phyloP scores from a whole-genome alignment of 2,797 vertebrate genomes.

The Sparus aurata region DNA sequence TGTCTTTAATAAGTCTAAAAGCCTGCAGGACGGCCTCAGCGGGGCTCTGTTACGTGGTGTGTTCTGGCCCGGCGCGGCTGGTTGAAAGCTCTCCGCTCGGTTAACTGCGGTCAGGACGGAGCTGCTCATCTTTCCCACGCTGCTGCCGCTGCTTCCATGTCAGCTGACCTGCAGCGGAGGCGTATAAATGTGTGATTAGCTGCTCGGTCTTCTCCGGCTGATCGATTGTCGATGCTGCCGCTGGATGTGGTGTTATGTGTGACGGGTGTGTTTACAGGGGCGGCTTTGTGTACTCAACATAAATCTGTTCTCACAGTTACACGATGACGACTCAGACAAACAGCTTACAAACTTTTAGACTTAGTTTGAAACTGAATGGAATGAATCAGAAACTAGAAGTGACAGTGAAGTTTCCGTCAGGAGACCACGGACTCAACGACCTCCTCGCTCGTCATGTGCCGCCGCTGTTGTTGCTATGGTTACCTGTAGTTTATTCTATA shows the following conservation, averaged over 20 bases:
- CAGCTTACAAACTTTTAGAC: neutral
- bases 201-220: slow-evolving; percentile 26
- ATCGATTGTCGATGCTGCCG: slow-evolving; percentile 45
- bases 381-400: too few relatives aligned
- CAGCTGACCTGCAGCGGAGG: slow-evolving; percentile 60
- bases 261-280: slow-evolving; percentile 1
- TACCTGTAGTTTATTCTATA: slow-evolving; percentile 1
- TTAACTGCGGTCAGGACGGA: slow-evolving; percentile 44
- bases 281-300: neutral
- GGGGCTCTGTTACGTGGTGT: slow-evolving; percentile 44
- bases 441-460: too few relatives aligned
- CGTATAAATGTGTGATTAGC: slow-evolving; percentile 49
- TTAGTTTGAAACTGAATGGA: too few relatives aligned
- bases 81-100: slow-evolving; percentile 7
- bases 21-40: slow-evolving; percentile 39
- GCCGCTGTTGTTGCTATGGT: slow-evolving; percentile 7
- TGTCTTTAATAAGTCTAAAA: slow-evolving; percentile 65
- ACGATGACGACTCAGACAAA: neutral
- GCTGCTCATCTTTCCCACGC: slow-evolving; percentile 66
- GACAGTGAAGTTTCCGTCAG: too few relatives aligned
- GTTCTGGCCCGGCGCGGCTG: slow-evolving; percentile 9
- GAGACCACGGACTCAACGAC: too few relatives aligned
- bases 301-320: slow-evolving; percentile 18
- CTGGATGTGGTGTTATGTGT: slow-evolving; percentile 4
- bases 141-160: slow-evolving; percentile 43